Conservation (phyloP, 1,140 invertebrate genomes). For the Aradophagus sp. region DNA sequence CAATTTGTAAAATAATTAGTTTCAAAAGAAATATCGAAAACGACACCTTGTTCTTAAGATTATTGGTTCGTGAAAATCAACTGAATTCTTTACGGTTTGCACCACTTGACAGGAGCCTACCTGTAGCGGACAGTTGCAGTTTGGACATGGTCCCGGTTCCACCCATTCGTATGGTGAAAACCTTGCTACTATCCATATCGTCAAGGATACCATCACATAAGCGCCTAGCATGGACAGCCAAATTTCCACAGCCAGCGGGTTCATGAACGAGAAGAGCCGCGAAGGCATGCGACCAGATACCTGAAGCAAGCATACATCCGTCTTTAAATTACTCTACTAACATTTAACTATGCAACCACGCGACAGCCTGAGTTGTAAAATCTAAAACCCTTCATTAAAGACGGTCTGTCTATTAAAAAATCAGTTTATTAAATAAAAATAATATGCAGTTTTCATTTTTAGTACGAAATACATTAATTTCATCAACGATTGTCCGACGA, state of each 20-base stretch:
- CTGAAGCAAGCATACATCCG: conserved; percentile 69
- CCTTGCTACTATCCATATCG: conserved; percentile 83
- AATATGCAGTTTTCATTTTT: no score
- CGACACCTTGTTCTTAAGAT: no score
- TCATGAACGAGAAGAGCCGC: conserved; percentile 94
- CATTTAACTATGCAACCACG: no score
- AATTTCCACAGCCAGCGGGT: conserved; percentile 94
- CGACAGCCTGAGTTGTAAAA: no score
- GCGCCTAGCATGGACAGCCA: conserved; percentile 96
- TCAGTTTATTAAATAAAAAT: no score
- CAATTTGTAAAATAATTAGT: no score
- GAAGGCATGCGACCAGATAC: conserved; percentile 78
- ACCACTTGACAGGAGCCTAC: conserved; percentile 71
- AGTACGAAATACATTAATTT: no score
- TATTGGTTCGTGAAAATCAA: conserved; percentile 4
- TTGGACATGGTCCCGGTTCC: conserved; percentile 77
- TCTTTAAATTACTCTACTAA: conserved; percentile 10
- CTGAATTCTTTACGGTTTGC: no score
- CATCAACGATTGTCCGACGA: no score
- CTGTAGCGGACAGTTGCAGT: conserved; percentile 72
- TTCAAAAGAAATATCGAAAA: no score
- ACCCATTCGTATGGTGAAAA: conserved; percentile 84
- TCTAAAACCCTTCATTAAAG: no score
- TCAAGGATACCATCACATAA: conserved; percentile 94
- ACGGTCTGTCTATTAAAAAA: no score